phyloP scores from a whole-genome alignment of 2,888 invertebrate species.

The Coelogynopora nodosa region DNA sequence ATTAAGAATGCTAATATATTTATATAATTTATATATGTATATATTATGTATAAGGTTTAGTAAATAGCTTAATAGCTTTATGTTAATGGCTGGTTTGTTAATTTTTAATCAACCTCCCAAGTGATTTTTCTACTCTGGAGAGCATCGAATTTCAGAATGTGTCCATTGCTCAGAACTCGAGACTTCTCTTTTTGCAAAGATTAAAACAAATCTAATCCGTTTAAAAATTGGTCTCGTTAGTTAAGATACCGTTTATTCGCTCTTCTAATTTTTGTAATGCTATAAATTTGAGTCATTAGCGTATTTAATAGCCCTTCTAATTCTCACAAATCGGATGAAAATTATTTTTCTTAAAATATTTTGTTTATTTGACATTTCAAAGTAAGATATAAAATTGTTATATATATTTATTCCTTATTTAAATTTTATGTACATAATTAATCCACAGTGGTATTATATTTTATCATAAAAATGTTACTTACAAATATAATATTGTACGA shows the following conservation, averaged over 20 bases:
- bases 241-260: no score
- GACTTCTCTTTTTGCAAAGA: background rate
- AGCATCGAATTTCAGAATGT: background rate
- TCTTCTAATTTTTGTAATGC: background rate
- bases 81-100: background rate
- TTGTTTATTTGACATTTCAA: background rate
- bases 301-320: background rate
- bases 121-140: background rate
- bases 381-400: no score
- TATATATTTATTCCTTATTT: no score
- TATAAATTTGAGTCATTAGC: background rate
- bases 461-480: no score
- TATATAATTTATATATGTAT: no score
- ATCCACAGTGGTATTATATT: no score
- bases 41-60: no score
- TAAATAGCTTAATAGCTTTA: no score
- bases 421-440: no score
- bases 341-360: background rate
- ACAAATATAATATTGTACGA: no score
- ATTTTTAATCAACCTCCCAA: background rate
- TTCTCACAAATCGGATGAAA: background rate
- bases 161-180: background rate
- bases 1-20: no score
- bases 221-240: background rate
- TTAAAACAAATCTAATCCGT: background rate